A percentile compares a stretch with the other conserved stretches of the same genome.
These are phyloP conservation scores for Eulemur rubriventer DNA, from an alignment of 2,797 vertebrate species.

Conservation along the genomic window DNA sequence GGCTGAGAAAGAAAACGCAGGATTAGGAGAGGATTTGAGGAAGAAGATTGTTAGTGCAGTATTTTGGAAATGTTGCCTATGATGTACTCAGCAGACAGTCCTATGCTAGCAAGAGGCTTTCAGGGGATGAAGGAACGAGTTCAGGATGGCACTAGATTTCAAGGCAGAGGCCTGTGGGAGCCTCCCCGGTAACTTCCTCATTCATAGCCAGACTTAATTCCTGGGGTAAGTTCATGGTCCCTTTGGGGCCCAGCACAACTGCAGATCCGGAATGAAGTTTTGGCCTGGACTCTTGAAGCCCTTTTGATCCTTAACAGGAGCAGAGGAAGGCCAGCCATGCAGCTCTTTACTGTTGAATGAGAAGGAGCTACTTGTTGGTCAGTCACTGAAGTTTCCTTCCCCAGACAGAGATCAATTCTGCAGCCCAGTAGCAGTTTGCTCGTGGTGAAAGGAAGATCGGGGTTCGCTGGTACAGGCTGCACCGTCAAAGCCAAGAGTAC, in stretches of 20 bases:
- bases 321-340: background rate
- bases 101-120: background rate
- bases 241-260: background rate
- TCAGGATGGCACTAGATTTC: background rate
- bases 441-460: background rate
- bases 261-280: background rate
- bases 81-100: background rate
- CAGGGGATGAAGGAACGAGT: background rate
- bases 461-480: background rate
- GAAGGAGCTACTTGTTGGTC: conserved; percentile 70
- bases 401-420: conserved; percentile 58
- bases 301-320: background rate
- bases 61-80: conserved; percentile 21
- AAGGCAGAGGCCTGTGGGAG: background rate
- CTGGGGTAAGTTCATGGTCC: background rate
- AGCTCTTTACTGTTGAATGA: conserved; percentile 74
- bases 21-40: background rate
- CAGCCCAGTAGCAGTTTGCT: conserved; percentile 27
- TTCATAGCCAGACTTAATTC: background rate
- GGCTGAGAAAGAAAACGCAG: background rate
- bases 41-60: background rate
- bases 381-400: conserved; percentile 58
- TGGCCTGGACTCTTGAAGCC: conserved; percentile 65
- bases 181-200: background rate
- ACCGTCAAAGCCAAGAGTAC: background rate